Conservation (phyloP, 2,113 vertebrate genomes). For the rabbit (Oryctolagus cuniculus) region DNA sequence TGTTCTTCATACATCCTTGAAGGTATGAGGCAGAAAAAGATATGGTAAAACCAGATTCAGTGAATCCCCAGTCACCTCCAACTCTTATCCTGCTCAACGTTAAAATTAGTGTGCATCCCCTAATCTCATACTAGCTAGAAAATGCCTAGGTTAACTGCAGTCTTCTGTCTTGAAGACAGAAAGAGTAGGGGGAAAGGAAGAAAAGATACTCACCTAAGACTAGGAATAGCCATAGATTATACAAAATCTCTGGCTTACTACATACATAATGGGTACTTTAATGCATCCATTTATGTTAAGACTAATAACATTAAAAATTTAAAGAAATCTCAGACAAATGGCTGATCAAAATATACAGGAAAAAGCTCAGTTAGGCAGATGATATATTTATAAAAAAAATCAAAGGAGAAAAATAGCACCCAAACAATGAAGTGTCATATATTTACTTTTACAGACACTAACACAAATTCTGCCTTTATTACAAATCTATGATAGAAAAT, state of each 20-base stretch:
- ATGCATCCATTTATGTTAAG: conserved; percentile 30
- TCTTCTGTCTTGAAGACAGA: not conserved
- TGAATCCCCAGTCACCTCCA: not conserved
- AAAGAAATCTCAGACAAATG: conserved; percentile 28
- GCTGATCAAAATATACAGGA: not conserved
- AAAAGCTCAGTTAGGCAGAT: not conserved
- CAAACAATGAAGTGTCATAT: conserved; percentile 22
- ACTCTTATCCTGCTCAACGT: not conserved
- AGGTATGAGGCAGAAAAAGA: not conserved
- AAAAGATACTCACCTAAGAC: not conserved
- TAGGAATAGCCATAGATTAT: not conserved
- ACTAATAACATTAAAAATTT: conserved; percentile 19
- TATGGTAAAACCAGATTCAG: not conserved
- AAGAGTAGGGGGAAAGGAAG: not conserved
- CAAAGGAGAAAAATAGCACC: conserved; percentile 22
- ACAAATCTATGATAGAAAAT: not conserved
- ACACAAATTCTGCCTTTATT: conserved; percentile 9
- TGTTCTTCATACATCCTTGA: not conserved
- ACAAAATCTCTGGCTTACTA: not conserved
- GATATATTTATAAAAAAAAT: conserved; percentile 20
- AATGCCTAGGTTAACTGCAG: not conserved
- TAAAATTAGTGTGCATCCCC: not conserved
- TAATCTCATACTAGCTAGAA: not conserved
- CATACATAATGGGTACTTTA: not conserved
- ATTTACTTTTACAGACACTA: conserved; percentile 49